Evolutionary conservation across 2,797 vertebrate species (phyloP).

Genomic region (Kryptopterus vitreolus): DNA sequence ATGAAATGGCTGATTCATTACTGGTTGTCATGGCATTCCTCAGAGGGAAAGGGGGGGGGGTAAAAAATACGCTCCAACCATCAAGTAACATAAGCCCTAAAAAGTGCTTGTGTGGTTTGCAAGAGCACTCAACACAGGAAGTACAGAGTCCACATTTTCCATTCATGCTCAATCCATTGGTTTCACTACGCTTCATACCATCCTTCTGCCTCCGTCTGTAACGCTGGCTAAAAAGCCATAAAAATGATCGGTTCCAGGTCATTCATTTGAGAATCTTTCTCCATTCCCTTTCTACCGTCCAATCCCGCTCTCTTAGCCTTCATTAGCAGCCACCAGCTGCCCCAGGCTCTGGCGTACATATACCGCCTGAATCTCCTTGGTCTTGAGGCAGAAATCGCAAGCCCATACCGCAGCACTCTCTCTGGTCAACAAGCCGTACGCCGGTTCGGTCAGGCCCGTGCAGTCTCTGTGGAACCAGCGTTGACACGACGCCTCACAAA

Average conservation of each 20-base stretch:
- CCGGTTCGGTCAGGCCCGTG: constrained; percentile 93
- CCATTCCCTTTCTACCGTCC: background rate
- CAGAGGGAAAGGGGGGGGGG: background rate
- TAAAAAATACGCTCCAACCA: background rate
- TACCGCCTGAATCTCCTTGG: constrained; percentile 96
- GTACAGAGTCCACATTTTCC: constrained; percentile 18
- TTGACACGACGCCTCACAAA: constrained; percentile 96
- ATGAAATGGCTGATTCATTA: constrained; percentile 13
- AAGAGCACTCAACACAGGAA: constrained; percentile 36
- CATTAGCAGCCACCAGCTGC: constrained; percentile 92
- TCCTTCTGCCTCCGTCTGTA: constrained; percentile 14
- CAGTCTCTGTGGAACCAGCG: constrained; percentile 98
- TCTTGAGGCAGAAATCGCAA: constrained; percentile 97
- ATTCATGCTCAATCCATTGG: constrained; percentile 14
- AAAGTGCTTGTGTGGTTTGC: constrained; percentile 54
- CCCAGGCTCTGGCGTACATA: constrained; percentile 93
- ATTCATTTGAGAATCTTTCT: constrained; percentile 27
- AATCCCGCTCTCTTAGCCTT: constrained; percentile 77
- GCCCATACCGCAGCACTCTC: constrained; percentile 96
- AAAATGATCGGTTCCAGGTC: constrained; percentile 14
- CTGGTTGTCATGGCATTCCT: background rate
- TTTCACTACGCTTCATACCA: constrained; percentile 28
- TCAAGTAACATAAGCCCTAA: constrained; percentile 65
- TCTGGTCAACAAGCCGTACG: constrained; percentile 92
- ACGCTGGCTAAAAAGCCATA: constrained; percentile 42